Percentiles rank a stretch among this genome's conserved stretches.
Evolutionary conservation across 2,888 invertebrate species (phyloP).

Genomic region (Drosophila vallismaia): DNA sequence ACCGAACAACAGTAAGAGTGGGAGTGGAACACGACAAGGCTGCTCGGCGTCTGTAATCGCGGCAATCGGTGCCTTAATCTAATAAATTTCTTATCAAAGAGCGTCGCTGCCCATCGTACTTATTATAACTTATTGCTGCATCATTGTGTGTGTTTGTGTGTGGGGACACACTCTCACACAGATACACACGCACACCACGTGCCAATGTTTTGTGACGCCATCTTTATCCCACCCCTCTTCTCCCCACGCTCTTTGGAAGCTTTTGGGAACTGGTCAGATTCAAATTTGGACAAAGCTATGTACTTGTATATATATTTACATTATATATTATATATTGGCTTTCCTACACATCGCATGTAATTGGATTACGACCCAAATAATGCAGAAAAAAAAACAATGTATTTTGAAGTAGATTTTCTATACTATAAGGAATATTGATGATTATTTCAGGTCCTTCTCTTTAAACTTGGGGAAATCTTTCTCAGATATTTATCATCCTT

Average conservation of each 20-base stretch:
- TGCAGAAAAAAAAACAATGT: neutral
- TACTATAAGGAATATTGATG: neutral
- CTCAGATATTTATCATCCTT: neutral
- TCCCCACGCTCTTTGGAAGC: neutral
- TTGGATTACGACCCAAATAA: neutral
- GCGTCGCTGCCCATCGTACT: slow-evolving; percentile 38
- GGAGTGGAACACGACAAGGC: slow-evolving; percentile 19
- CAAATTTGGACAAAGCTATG: neutral
- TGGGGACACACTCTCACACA: neutral
- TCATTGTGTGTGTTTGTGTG: neutral
- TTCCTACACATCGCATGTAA: neutral
- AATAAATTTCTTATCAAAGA: slow-evolving; percentile 77
- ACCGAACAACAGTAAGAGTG: neutral
- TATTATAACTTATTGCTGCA: neutral
- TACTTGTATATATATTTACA: neutral
- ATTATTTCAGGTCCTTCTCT: too few species aligned
- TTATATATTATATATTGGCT: neutral
- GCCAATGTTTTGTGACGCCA: slow-evolving; percentile 1
- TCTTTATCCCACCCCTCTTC: neutral
- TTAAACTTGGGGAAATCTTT: too few species aligned
- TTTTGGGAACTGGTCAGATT: neutral
- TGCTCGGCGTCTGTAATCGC: slow-evolving; percentile 59
- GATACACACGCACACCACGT: neutral
- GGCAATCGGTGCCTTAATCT: slow-evolving; percentile 75
- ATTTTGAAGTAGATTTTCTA: neutral